Conservation (phyloP, 2,888 invertebrate species). For the Molanna angustata region DNA sequence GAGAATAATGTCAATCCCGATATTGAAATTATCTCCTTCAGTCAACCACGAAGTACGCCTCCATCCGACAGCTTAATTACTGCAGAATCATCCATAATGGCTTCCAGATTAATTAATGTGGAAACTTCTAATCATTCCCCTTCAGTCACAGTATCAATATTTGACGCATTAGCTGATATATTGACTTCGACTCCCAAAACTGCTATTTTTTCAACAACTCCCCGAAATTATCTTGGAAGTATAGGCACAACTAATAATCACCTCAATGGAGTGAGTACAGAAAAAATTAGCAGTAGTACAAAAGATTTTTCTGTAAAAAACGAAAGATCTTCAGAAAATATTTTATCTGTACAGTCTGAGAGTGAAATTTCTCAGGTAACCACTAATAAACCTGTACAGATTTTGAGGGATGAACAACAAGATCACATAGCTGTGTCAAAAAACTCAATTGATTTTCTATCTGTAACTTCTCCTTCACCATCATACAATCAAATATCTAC, state of each 20-base stretch:
- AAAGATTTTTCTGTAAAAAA: slow-evolving; percentile 18
- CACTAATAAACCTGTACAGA: slow-evolving; percentile 53
- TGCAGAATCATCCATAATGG: slow-evolving; percentile 51
- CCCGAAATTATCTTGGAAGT: too few species aligned
- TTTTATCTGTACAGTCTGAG: slow-evolving; percentile 31
- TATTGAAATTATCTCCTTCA: slow-evolving; percentile 52
- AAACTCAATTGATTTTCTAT: slow-evolving; percentile 21
- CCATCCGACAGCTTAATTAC: slow-evolving; percentile 52
- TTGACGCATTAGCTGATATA: slow-evolving; percentile 58
- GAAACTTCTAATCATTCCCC: slow-evolving; percentile 57
- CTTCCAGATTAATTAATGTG: slow-evolving; percentile 53
- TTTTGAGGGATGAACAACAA: slow-evolving; percentile 36
- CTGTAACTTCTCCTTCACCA: slow-evolving; percentile 18
- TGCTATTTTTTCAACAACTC: slow-evolving; percentile 43
- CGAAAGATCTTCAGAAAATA: slow-evolving; percentile 21
- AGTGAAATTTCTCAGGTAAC: slow-evolving; percentile 32
- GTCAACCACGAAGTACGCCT: slow-evolving; percentile 51
- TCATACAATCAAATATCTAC: not conserved
- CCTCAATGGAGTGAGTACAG: slow-evolving; percentile 53
- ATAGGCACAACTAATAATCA: slow-evolving; percentile 14
- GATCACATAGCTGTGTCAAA: slow-evolving; percentile 11
- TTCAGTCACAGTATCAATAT: slow-evolving; percentile 58
- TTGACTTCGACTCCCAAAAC: slow-evolving; percentile 53
- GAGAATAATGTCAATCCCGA: slow-evolving; percentile 54
- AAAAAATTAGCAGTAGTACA: slow-evolving; percentile 28